Conservation (phyloP, 2,888 invertebrate species). For the Heliconius ismenius region DNA sequence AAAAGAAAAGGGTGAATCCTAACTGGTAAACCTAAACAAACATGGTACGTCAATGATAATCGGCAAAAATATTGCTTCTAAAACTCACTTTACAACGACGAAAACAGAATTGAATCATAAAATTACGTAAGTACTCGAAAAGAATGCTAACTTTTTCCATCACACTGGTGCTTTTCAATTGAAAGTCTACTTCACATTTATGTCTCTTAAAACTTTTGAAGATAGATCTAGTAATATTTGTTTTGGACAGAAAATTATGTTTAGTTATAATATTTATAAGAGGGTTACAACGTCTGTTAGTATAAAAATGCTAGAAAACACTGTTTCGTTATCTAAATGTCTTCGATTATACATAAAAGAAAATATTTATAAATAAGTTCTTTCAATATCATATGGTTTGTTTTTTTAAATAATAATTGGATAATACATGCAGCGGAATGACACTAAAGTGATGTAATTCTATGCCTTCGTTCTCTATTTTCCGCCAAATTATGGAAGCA, state of each 20-base stretch:
- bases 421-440: no score
- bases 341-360: no score
- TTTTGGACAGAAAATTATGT: neutral
- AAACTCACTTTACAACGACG: conserved; percentile 8
- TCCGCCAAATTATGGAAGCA: no score
- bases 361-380: no score
- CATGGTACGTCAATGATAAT: neutral
- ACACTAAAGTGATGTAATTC: no score
- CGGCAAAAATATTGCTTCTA: neutral
- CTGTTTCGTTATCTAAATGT: no score
- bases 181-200: neutral
- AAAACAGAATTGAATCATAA: conserved; percentile 12
- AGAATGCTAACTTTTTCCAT: conserved; percentile 13
- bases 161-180: neutral
- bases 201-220: neutral
- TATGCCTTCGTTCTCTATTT: no score
- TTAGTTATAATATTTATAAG: neutral
- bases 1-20: neutral
- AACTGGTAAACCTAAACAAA: neutral
- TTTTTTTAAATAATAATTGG: no score
- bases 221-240: neutral
- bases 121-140: conserved; percentile 8
- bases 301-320: no score
- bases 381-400: no score
- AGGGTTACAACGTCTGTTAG: neutral